Base-by-base conservation (phyloP, 2,888 invertebrate genomes). In the Caprella mutica region DNA sequence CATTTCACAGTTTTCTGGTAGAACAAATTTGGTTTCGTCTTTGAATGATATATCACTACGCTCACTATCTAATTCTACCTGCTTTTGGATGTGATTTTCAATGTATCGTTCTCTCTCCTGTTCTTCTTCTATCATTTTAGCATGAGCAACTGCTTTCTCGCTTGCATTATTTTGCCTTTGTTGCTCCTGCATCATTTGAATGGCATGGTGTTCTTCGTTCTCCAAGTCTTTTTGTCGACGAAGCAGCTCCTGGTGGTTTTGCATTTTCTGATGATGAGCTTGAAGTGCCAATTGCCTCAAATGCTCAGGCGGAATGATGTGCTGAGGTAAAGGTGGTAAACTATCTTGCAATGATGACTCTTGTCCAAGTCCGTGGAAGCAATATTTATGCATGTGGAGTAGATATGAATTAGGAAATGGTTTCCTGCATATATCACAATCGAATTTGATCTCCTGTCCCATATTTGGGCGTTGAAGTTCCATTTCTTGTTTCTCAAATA, bases 311-410 rank as follows among this genome's bases (percentile, higher is more conserved):
- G 56, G 59, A 17, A 43, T 38, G 5, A 54, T 46, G 6, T 58
- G 58, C 4, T 59, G 59, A 8, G 59, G 59, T 5, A 63, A 43
- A n/a, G 29, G 55, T 8, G 52, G 26, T 3, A 56, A 30, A 2
- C 55, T 51, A 23, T 55, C 52, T 19, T 58, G 61, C 14, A 44
- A 48, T 33, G 50, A 30, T 14, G 52, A 48, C 21, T 61, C 67
- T 58, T 40, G 67, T 44, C 66, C 58, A 48, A 69, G 69, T 40
- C 70, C 69, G 65, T 74, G 74, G 63, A 72, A 70, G 67, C 74
- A 73, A 50, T 71, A 72, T 61, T 71, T 71, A 67, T 74, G 74
- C 72, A 74, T 72, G 50, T 72, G 71, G 51, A 74, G 69, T n/a
- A 73, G 68, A 65, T 74, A 72, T 38, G 69, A 67, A 52, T 70